Conservation (phyloP, 2,888 invertebrate genomes). For the Tethea ocularis region DNA sequence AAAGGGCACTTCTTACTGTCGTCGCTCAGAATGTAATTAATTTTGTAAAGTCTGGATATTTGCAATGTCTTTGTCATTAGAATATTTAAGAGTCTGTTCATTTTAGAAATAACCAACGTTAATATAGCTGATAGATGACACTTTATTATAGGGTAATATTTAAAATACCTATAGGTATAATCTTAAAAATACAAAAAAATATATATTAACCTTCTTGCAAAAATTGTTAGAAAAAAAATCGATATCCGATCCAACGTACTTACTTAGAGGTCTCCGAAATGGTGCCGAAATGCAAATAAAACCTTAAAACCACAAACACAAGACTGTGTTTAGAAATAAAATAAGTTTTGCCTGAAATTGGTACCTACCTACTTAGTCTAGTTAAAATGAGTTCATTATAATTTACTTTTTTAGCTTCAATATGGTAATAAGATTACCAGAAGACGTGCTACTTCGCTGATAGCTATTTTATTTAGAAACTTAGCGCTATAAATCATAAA, state of each 20-base stretch:
- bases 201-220: no score
- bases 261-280: no score
- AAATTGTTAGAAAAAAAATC: no score
- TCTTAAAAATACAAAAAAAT: no score
- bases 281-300: neutral
- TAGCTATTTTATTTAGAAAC: conserved; percentile 42
- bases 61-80: neutral
- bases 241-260: no score
- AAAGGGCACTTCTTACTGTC: conserved; percentile 1
- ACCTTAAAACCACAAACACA: neutral
- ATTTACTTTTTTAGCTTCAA: conserved; percentile 11
- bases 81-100: neutral
- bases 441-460: conserved; percentile 23
- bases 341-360: neutral
- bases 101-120: neutral
- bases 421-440: conserved; percentile 31
- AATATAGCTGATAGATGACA: neutral
- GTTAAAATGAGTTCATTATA: neutral
- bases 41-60: neutral
- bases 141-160: no score
- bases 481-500: conserved; percentile 59
- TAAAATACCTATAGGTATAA: no score
- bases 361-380: no score
- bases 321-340: neutral
- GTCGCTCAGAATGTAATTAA: neutral